phyloP scores from a whole-genome alignment of 2,797 vertebrate genomes.

The Atherinosoma microstoma region DNA sequence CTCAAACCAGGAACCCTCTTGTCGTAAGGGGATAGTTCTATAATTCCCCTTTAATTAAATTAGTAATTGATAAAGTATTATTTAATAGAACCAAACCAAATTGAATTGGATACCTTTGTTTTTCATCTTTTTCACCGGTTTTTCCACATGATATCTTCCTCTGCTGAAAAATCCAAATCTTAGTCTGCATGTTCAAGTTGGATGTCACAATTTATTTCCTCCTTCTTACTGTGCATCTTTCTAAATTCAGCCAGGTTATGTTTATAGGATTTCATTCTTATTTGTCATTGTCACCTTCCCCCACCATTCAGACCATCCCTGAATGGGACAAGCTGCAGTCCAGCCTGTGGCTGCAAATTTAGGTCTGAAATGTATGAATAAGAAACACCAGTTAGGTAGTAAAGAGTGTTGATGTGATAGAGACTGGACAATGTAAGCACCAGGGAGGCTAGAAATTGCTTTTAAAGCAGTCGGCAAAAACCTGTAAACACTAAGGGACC shows the following conservation, averaged over 20 bases:
- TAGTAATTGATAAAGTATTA: neutral
- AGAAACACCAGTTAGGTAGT: constrained; percentile 24
- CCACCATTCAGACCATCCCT: constrained; percentile 7
- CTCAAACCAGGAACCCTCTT: neutral
- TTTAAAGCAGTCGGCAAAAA: constrained; percentile 53
- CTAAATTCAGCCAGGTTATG: too few relatives aligned
- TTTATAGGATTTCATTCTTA: neutral
- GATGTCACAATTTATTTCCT: constrained; percentile 28
- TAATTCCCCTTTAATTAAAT: neutral
- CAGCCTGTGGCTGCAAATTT: neutral
- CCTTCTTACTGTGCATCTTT: neutral
- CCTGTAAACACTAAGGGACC: constrained; percentile 54
- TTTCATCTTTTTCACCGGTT: neutral
- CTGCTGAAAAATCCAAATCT: constrained; percentile 30
- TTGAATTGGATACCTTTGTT: too few relatives aligned
- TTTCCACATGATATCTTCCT: constrained; percentile 21
- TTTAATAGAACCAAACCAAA: too few relatives aligned
- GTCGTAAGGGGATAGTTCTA: neutral
- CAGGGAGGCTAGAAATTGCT: constrained; percentile 34
- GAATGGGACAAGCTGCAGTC: neutral
- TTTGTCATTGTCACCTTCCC: neutral
- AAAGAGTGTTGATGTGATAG: constrained; percentile 48
- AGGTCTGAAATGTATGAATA: constrained; percentile 15
- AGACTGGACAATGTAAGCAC: constrained; percentile 54
- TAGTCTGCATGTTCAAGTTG: constrained; percentile 19